phyloP scores from a whole-genome alignment of 2,797 vertebrate genomes.

The Philypnodon macrostomus region DNA sequence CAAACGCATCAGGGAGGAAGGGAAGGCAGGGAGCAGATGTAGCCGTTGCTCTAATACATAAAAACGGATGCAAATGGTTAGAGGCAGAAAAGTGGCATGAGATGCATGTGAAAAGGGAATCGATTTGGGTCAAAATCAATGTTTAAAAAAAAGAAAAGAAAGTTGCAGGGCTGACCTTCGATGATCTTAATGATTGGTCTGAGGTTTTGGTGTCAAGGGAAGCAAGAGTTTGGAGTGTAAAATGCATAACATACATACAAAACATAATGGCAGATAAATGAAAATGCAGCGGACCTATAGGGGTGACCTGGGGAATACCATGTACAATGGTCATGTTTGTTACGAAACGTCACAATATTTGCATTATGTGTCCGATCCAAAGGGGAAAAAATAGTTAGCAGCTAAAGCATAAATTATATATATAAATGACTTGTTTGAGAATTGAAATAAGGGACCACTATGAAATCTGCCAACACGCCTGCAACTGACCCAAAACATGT shows the following conservation, averaged over 20 bases:
- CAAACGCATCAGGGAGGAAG: constrained; percentile 7
- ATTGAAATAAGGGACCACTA: too few species aligned
- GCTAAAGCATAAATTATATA: too few species aligned
- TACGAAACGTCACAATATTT: too few species aligned
- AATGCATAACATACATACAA: constrained; percentile 17
- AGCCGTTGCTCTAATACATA: constrained; percentile 22
- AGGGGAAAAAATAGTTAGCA: too few species aligned
- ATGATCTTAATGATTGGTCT: constrained; percentile 24
- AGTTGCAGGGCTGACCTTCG: constrained; percentile 16
- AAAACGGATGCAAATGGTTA: constrained; percentile 45
- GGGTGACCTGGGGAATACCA: too few species aligned
- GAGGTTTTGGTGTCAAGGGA: constrained; percentile 8
- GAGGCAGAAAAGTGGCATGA: constrained; percentile 24
- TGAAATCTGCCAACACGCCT: too few species aligned
- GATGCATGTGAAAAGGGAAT: constrained; percentile 36
- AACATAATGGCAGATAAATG: background rate
- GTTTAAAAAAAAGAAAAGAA: constrained; percentile 20
- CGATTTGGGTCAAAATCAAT: constrained; percentile 40
- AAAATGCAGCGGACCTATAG: too few species aligned
- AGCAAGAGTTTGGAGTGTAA: constrained; percentile 19
- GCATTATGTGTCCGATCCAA: too few species aligned
- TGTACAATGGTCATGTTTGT: background rate
- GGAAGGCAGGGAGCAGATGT: constrained; percentile 31
- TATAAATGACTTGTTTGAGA: too few species aligned
- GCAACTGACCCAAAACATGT: too few species aligned